Base-by-base conservation (phyloP, 2,888 invertebrate genomes). In the Dasysyrphus tricinctus region DNA sequence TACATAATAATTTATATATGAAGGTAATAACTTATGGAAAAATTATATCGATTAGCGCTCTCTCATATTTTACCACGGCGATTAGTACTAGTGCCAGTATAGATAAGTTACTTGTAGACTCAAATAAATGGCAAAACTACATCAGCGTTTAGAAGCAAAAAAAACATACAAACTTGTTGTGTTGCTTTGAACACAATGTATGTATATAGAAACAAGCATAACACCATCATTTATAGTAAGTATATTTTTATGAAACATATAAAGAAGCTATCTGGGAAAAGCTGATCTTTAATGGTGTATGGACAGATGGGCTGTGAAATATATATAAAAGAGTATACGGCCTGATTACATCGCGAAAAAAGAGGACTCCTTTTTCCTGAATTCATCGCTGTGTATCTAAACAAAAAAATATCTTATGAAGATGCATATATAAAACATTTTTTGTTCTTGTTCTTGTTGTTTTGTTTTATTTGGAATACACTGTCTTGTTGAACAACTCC, bases 271-370 rank as follows among this genome's bases (percentile, higher is more conserved):
- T 67, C 44, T 81, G 81, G 65, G 70, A 82, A 72, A 72, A 77
- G 78, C 69, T 49, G 74, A 80, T 75, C 65, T 70, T 63, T 63
- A 63, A 83, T 83, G 69, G 69, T 80, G 67, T 67, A 49, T 49
- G 47, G 67, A 67, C 80, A 84, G 83, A 84, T 72, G 51, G 63
- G 56, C 54, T 70, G 74, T 69, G 63, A 57, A 65, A 65, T 72
- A 75, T 70, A 70, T 49, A 57, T 63, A 74, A 63, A 56, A 37
- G 59, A 63, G 44, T 72, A 37, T 65, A 70, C 57, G 56, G 70
- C 70, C 83, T 80, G 80, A 83, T 65, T 83, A 80, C 80, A 83
- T 80, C 65, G 74, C 63, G 32, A 61, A 76, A 78, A 78, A 78
- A 59, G 69, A 24, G 7, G 37, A 42, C 37, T 78, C 72, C 42